Evolutionary conservation across 2,113 vertebrate genomes (phyloP), one percentile per base, ranked within the genome.

Genomic region (Ranitomeya imitator): DNA sequence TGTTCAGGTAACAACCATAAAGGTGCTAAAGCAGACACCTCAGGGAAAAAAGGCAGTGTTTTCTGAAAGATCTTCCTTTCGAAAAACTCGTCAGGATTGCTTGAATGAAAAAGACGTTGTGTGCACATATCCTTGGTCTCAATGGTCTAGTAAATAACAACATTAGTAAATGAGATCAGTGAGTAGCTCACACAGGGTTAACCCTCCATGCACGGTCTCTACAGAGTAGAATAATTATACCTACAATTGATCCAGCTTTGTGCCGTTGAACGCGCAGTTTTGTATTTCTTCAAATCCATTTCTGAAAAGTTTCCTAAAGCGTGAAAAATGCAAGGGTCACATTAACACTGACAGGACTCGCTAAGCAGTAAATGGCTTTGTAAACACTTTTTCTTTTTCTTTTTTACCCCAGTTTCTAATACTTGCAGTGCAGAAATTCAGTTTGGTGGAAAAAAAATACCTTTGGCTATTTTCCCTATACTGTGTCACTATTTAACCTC

Each of bases 201-300:
- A 51, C 2, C 2, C 3, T 14, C 3, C 15, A 71, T 71, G 26
- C 74, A 78, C n/a, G 16, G 8, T 63, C 16, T 6, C 18, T 63
- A 63, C 67, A n/a, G 11, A 26, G 52, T 63, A 23, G 77, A 63
- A 67, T 54, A 31, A 12, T 31, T 83, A 88, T 92, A 94, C 97
- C 94, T 95, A 99, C 97, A 99, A 77, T 51, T 95, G 95, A 93
- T 95, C 94, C 92, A 99, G 93, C 31, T 95, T 97, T 19, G 96
- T 97, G 79, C 97, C 96, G 0, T 97, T 99, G 94, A 99, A 98
- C 0, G 97, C 97, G 3, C 97, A 94, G 80, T 95, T 94, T 90
- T 96, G 92, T 90, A 99, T 96, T 91, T 97, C 95, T 93, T 95
- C 94, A 92, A 99, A 97, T 93, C 97, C 96, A 79, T 97, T 99